Conservation (phyloP, 2,113 vertebrate genomes). For the Calyptommatus sinebrachiatus region DNA sequence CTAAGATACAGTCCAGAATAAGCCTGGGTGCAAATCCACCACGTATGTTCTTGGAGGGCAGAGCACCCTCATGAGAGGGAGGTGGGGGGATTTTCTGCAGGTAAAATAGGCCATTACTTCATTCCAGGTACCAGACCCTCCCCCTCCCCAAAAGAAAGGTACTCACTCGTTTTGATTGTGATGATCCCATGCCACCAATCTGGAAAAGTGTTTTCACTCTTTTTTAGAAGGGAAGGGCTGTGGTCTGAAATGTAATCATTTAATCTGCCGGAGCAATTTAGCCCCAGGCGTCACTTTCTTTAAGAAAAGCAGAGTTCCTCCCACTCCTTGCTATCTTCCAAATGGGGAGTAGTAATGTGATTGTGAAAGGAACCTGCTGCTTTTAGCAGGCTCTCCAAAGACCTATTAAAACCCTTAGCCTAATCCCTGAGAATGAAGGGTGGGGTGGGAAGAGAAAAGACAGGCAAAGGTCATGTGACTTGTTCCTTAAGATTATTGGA, state of each 20-base stretch:
- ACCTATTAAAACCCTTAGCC: slow-evolving; percentile 21
- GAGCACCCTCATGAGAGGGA: not conserved
- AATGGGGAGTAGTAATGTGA: not conserved
- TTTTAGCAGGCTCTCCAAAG: slow-evolving; percentile 22
- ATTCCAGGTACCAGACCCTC: not conserved
- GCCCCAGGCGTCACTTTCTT: not conserved
- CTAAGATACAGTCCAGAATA: too few relatives aligned
- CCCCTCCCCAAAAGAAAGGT: slow-evolving; percentile 4
- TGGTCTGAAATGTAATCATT: not conserved
- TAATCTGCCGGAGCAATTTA: not conserved
- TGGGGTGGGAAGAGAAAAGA: not conserved
- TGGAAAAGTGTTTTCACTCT: not conserved
- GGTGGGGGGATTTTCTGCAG: not conserved
- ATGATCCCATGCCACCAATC: not conserved
- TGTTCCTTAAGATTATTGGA: slow-evolving; percentile 13
- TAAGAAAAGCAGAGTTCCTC: not conserved
- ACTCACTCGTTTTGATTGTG: slow-evolving; percentile 26
- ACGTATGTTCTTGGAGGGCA: not conserved
- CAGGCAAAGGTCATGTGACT: slow-evolving; percentile 15
- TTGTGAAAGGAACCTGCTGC: slow-evolving; percentile 18
- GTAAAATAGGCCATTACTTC: not conserved
- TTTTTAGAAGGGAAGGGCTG: not conserved
- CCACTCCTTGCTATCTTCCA: not conserved
- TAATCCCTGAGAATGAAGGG: slow-evolving; percentile 16
- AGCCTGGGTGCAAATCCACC: too few relatives aligned